phyloP scores from a whole-genome alignment of 2,113 vertebrate species.

The Bungarus multicinctus region DNA sequence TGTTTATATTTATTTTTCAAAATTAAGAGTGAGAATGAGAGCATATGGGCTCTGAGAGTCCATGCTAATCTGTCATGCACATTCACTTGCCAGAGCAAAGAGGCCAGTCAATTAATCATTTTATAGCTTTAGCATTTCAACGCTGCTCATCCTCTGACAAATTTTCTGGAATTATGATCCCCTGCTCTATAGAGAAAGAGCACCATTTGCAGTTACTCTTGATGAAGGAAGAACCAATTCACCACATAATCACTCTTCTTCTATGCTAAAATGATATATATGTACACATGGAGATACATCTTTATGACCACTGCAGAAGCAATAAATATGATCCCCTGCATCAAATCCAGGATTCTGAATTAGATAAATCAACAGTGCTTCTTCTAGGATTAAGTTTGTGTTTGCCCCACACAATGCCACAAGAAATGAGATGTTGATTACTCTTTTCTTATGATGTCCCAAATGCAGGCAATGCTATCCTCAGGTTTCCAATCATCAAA shows the following conservation, averaged over 20 bases:
- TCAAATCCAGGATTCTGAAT: not conserved
- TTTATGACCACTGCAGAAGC: not conserved
- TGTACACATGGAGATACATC: not conserved
- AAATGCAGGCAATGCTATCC: not conserved
- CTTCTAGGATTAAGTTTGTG: not conserved
- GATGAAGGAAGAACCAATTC: not conserved
- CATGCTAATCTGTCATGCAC: not conserved
- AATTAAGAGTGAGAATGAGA: not conserved
- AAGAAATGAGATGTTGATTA: not conserved
- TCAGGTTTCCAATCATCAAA: not conserved
- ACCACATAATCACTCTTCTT: not conserved
- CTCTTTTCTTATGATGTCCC: not conserved
- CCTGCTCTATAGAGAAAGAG: not conserved
- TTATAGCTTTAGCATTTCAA: not conserved
- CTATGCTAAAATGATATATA: not conserved
- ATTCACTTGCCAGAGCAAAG: not conserved
- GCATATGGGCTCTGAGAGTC: not conserved
- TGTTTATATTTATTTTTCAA: not conserved
- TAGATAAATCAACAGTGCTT: not conserved
- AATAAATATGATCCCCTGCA: not conserved
- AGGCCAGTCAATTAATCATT: not conserved
- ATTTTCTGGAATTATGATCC: not conserved
- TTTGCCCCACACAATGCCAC: not conserved
- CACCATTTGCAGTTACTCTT: not conserved
- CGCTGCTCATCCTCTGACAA: not conserved